Percentiles rank a stretch among this genome's conserved stretches.
These are phyloP conservation scores for Tetragonula clypearis DNA, from an alignment of 1,140 invertebrate species.

Conservation along the genomic window DNA sequence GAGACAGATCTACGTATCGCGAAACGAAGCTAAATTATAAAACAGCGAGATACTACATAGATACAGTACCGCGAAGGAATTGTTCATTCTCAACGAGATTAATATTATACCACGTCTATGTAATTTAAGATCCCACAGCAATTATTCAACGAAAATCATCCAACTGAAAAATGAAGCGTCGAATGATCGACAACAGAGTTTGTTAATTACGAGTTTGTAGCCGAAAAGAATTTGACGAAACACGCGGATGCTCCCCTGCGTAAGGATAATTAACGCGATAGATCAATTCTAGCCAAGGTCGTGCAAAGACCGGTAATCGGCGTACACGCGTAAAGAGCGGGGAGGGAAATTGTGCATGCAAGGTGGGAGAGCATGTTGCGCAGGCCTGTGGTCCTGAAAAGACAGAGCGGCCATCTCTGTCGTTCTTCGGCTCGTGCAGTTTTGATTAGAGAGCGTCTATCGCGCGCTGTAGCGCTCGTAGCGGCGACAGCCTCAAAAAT, in stretches of 20 bases:
- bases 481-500: slow-evolving; percentile 81
- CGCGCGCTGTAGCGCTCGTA: slow-evolving; percentile 70
- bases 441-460: slow-evolving; percentile 68
- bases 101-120: background rate
- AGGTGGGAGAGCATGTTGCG: background rate
- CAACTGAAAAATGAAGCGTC: background rate
- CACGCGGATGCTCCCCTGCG: background rate
- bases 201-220: background rate
- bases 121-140: background rate
- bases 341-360: background rate
- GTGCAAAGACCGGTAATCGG: slow-evolving; percentile 33
- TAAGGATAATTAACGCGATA: slow-evolving; percentile 51
- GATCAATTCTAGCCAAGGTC: slow-evolving; percentile 58
- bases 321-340: background rate
- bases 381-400: slow-evolving; percentile 4
- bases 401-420: slow-evolving; percentile 46
- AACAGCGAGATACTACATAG: background rate
- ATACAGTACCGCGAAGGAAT: background rate
- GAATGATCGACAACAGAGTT: background rate
- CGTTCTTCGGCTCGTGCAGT: slow-evolving; percentile 40
- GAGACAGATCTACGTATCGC: no score
- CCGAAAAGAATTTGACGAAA: background rate
- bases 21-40: background rate
- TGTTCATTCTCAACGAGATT: background rate
- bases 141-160: background rate